Conservation (phyloP, 2,888 invertebrate genomes). For the Plagodis dolabraria region DNA sequence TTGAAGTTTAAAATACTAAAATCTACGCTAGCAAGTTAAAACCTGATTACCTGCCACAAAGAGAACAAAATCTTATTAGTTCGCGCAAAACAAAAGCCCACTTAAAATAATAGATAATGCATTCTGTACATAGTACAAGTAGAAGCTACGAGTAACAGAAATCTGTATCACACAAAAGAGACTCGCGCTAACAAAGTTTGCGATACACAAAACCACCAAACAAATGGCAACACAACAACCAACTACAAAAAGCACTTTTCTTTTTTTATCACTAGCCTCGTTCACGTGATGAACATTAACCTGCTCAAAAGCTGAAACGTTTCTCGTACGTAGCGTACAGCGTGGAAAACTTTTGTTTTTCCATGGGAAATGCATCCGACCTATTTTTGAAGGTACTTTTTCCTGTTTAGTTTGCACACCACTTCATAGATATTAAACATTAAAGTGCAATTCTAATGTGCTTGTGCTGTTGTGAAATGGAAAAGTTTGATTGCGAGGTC, state of each 20-base stretch:
- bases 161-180: slow-evolving; percentile 15
- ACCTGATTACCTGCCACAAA: too few relatives aligned
- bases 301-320: slow-evolving; percentile 63
- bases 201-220: slow-evolving; percentile 20
- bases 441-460: slow-evolving; percentile 4
- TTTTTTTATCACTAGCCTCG: slow-evolving; percentile 24
- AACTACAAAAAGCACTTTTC: slow-evolving; percentile 6
- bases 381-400: slow-evolving; percentile 43
- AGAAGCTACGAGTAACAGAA: too few relatives aligned
- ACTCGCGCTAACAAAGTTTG: slow-evolving; percentile 18
- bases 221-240: slow-evolving; percentile 18
- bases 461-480: neutral
- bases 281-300: slow-evolving; percentile 64
- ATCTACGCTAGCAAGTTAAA: too few relatives aligned
- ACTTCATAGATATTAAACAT: slow-evolving; percentile 19
- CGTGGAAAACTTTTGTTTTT: slow-evolving; percentile 61
- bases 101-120: too few relatives aligned
- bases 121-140: too few relatives aligned
- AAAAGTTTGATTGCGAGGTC: too few relatives aligned
- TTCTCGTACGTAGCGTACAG: slow-evolving; percentile 43
- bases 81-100: too few relatives aligned
- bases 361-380: slow-evolving; percentile 51
- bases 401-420: slow-evolving; percentile 31
- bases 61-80: too few relatives aligned
- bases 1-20: too few relatives aligned